phyloP scores from a whole-genome alignment of 1,140 invertebrate genomes.

The Drosophila sp. region DNA sequence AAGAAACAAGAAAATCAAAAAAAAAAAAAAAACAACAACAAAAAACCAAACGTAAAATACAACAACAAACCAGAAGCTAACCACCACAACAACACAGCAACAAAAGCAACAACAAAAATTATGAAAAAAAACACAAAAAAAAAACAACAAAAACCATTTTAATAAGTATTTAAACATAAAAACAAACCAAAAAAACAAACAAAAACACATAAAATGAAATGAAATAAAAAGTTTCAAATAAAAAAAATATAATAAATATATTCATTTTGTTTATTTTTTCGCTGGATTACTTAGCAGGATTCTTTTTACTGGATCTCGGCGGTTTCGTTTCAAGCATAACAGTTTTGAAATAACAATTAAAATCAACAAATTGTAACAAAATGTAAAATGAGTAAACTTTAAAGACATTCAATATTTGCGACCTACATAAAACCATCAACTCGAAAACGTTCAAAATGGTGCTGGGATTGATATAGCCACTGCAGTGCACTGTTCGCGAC shows the following conservation, averaged over 20 bases:
- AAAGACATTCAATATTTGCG: too few relatives aligned
- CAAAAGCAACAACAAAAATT: slow-evolving; percentile 63
- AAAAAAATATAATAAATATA: slow-evolving; percentile 19
- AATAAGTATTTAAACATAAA: slow-evolving; percentile 62
- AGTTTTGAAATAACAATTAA: too few relatives aligned
- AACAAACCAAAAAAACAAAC: slow-evolving; percentile 62
- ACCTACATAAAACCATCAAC: too few relatives aligned
- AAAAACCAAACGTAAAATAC: slow-evolving; percentile 45
- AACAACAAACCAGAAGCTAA: slow-evolving; percentile 70
- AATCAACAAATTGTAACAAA: too few relatives aligned
- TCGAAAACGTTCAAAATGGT: too few relatives aligned
- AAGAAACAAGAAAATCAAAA: slow-evolving; percentile 48
- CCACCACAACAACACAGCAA: slow-evolving; percentile 60
- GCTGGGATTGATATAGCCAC: too few relatives aligned
- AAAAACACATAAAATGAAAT: slow-evolving; percentile 72
- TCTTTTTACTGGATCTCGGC: too few relatives aligned
- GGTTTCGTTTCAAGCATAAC: too few relatives aligned
- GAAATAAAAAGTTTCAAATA: slow-evolving; percentile 79
- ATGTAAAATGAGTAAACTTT: too few relatives aligned
- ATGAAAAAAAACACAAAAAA: slow-evolving; percentile 64
- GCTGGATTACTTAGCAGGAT: too few relatives aligned
- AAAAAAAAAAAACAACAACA: slow-evolving; percentile 49
- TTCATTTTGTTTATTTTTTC: slow-evolving; percentile 1
- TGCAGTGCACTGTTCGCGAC: too few relatives aligned
- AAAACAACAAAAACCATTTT: slow-evolving; percentile 60